Evolutionary conservation across 2,888 invertebrate species (phyloP).

Genomic region (Rugalucina vietnamica): DNA sequence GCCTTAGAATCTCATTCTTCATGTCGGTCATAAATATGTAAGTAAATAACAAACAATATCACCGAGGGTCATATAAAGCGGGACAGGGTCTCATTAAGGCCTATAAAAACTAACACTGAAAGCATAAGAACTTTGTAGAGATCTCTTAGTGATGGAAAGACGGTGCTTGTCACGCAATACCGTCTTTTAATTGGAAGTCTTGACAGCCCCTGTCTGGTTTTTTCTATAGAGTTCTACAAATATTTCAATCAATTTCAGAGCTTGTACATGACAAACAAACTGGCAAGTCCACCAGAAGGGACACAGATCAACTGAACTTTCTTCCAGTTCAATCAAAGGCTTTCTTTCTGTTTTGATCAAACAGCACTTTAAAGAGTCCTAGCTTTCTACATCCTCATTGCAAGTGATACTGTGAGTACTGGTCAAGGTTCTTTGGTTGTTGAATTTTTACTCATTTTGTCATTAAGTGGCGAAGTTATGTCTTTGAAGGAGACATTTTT

Average conservation of each 20-base stretch:
- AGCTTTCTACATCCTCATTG: too few relatives aligned
- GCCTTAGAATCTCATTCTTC: neutral
- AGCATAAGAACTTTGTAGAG: neutral
- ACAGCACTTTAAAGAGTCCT: too few relatives aligned
- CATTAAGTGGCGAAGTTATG: too few relatives aligned
- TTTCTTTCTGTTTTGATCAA: too few relatives aligned
- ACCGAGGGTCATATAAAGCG: neutral
- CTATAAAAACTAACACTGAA: neutral
- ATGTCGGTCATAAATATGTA: neutral
- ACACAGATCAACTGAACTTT: too few relatives aligned
- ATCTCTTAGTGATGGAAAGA: neutral
- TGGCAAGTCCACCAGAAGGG: too few relatives aligned
- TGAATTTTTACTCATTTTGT: too few relatives aligned
- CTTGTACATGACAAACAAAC: too few relatives aligned
- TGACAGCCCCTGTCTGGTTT: neutral
- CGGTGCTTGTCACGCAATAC: neutral
- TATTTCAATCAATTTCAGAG: neutral
- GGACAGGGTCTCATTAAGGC: constrained; percentile 1
- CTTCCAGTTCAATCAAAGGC: too few relatives aligned
- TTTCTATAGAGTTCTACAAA: neutral
- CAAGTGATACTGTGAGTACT: too few relatives aligned
- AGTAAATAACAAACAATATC: constrained; percentile 7
- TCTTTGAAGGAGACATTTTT: too few relatives aligned
- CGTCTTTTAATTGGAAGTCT: neutral
- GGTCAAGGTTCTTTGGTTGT: too few relatives aligned